Conservation (phyloP, 2,113 vertebrate species). For the Poeciliopsis retropinna region DNA sequence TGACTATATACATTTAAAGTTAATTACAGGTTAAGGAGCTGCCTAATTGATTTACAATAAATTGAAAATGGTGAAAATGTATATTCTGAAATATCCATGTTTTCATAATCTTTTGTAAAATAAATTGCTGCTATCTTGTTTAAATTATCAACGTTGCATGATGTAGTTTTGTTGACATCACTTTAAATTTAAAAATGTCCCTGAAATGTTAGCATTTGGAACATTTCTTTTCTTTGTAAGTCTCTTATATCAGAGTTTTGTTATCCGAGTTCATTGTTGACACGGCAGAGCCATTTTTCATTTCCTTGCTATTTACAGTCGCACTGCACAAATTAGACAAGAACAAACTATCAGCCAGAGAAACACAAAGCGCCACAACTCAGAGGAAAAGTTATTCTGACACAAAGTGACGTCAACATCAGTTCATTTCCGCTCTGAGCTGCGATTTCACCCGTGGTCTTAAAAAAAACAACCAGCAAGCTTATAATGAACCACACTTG, state of each 20-base stretch:
- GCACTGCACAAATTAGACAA: background rate
- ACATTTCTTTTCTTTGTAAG: background rate
- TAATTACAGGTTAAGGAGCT: background rate
- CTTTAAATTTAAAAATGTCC: background rate
- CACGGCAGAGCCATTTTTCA: background rate
- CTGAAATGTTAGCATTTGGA: background rate
- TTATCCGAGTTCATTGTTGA: background rate
- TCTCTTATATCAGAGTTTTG: background rate
- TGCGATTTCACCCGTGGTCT: slow-evolving; percentile 49
- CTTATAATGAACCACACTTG: slow-evolving; percentile 60
- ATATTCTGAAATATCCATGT: too few species aligned
- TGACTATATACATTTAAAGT: background rate
- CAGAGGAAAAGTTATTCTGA: slow-evolving; percentile 21
- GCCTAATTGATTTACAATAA: background rate
- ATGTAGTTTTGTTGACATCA: background rate
- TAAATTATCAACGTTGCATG: background rate
- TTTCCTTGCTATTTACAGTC: background rate
- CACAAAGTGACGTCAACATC: slow-evolving; percentile 19
- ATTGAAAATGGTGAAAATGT: background rate
- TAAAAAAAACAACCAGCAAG: slow-evolving; percentile 41
- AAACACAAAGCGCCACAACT: slow-evolving; percentile 6
- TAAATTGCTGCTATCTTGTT: background rate
- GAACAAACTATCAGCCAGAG: slow-evolving; percentile 2
- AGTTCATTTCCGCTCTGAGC: slow-evolving; percentile 54
- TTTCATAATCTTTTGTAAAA: background rate